Evolutionary conservation across 2,113 vertebrate species (phyloP).

Genomic region (Phaethon lepturus): DNA sequence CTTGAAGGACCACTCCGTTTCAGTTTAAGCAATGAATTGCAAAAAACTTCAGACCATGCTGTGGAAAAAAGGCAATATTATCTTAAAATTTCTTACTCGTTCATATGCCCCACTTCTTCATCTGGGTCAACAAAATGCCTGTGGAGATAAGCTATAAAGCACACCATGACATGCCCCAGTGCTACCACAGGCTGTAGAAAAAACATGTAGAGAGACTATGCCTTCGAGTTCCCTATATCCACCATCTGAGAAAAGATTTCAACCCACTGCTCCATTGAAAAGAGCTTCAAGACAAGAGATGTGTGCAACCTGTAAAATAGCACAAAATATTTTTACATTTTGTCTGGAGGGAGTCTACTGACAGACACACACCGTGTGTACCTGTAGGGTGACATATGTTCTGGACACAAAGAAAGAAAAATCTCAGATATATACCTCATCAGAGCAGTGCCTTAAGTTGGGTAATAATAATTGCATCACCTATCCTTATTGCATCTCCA

Average conservation of each 20-base stretch:
- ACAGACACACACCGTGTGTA: neutral
- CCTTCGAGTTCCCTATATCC: neutral
- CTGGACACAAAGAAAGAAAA: neutral
- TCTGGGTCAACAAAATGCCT: neutral
- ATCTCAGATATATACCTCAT: neutral
- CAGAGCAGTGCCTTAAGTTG: neutral
- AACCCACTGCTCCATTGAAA: neutral
- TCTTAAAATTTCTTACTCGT: neutral
- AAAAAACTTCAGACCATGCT: neutral
- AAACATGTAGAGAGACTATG: neutral
- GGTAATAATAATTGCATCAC: neutral
- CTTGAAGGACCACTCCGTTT: neutral
- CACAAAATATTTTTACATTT: neutral
- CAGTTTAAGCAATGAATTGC: neutral
- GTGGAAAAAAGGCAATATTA: neutral
- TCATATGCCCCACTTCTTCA: neutral
- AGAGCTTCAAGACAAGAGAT: neutral
- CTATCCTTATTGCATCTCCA: neutral
- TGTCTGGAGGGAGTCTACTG: neutral
- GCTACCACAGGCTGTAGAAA: neutral
- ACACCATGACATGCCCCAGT: rapidly evolving
- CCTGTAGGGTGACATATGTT: neutral
- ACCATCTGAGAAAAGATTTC: neutral
- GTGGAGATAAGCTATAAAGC: neutral
- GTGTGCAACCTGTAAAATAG: neutral